These are phyloP conservation scores for Sebastes iracundus DNA, from an alignment of 2,797 vertebrate genomes.

Conservation along the genomic window DNA sequence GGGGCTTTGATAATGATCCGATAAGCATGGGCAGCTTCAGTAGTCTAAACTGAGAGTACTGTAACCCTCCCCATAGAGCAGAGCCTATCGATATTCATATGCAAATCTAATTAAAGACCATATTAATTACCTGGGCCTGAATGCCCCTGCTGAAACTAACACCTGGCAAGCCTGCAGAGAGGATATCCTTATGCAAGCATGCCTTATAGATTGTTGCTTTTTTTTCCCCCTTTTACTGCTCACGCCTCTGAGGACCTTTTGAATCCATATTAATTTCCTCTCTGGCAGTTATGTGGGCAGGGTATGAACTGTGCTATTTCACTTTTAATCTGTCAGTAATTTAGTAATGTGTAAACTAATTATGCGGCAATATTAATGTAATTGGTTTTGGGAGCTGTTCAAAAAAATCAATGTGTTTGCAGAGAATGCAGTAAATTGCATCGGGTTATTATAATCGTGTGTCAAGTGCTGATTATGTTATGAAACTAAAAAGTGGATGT, in stretches of 20 bases:
- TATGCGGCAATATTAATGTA: conserved; percentile 99
- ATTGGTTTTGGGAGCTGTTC: conserved; percentile 94
- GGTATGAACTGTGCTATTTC: conserved; percentile 98
- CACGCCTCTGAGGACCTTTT: conserved; percentile 94
- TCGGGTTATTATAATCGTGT: conserved; percentile 89
- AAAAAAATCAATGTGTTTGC: conserved; percentile 96
- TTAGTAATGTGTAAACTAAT: conserved; percentile 99
- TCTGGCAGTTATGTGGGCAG: conserved; percentile 94
- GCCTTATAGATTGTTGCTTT: conserved; percentile 90
- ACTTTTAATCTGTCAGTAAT: conserved; percentile 99
- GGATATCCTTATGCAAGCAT: conserved; percentile 92
- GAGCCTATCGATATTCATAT: conserved; percentile 78
- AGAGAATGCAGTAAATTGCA: conserved; percentile 90
- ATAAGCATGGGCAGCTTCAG: conserved; percentile 10
- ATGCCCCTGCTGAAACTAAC: conserved; percentile 83
- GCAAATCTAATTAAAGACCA: conserved; percentile 84
- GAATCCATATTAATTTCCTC: conserved; percentile 99
- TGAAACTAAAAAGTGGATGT: conserved; percentile 88
- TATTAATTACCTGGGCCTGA: conserved; percentile 88
- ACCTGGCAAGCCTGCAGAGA: conserved; percentile 85
- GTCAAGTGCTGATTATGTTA: conserved; percentile 90
- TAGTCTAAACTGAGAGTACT: conserved; percentile 38
- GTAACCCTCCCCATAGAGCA: conserved; percentile 38
- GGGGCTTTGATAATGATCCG: conserved; percentile 48
- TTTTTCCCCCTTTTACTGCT: conserved; percentile 77